Conservation (phyloP, 2,113 vertebrate genomes). For the Cebidichthys violaceus region DNA sequence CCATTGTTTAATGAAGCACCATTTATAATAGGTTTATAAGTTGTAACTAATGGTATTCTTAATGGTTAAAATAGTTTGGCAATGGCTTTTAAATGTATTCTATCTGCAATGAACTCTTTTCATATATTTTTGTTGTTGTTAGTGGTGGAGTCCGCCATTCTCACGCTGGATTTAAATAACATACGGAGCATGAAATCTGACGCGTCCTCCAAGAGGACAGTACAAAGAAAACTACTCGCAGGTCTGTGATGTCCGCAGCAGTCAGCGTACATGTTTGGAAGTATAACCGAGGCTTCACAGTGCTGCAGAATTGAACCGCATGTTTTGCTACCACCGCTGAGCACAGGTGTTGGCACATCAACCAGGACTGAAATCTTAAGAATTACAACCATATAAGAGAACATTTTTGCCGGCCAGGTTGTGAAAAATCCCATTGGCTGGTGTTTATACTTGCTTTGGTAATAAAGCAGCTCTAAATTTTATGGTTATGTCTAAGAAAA, state of each 20-base stretch:
- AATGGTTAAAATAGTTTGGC: background rate
- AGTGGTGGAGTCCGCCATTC: background rate
- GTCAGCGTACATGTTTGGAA: too few species aligned
- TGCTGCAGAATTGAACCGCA: background rate
- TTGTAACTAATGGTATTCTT: background rate
- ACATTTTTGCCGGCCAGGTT: too few species aligned
- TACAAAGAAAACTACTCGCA: too few species aligned
- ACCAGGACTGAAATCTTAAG: too few species aligned
- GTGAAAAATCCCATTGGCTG: too few species aligned
- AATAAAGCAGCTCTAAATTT: background rate
- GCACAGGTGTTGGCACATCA: background rate
- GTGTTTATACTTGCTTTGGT: background rate
- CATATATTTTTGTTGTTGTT: background rate
- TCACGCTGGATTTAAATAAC: background rate
- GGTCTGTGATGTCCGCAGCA: too few species aligned
- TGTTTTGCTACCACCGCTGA: background rate
- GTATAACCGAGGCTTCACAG: too few species aligned
- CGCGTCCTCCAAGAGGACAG: too few species aligned
- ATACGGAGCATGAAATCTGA: background rate
- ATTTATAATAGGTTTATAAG: background rate
- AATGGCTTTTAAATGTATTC: too few species aligned
- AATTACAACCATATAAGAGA: too few species aligned
- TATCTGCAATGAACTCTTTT: background rate
- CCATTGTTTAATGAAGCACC: background rate
- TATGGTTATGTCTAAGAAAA: background rate